Evolutionary conservation across 2,888 invertebrate species (phyloP), one percentile per base, ranked within the genome.

Genomic region (Aproaerema taeniolella): DNA sequence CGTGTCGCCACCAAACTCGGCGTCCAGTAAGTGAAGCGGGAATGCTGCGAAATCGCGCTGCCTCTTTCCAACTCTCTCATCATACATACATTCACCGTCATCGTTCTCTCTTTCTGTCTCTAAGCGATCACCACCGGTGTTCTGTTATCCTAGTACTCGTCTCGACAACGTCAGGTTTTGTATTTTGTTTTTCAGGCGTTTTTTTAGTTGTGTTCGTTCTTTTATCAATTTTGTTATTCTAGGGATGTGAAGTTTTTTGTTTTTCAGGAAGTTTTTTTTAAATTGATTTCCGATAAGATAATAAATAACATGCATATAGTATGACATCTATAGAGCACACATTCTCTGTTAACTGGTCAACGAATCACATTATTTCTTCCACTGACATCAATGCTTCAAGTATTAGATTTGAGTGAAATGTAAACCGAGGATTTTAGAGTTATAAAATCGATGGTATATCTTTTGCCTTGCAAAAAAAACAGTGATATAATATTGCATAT

Each of bases 1-100:
- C 92, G 95, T 88, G 95, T 95, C 85, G 95, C 95, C 83, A 95
- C 94, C 88, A 95, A 95, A 88, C 93, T 95, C 79, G 95, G 95
- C 91, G 95, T 96, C 89, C 95, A 95, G 95, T 95, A 95, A 95
- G 95, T 95, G 47, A 60, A 66, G 65, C 36, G 29, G 67, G 73
- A 71, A 73, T 69, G 71, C 54, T 60, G 51, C 50, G 60, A 55
- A 54, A 56, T 63, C 65, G 60, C 67, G 67, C 66, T 67, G 67
- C 64, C 71, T 72, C 64, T 73, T 63, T 72, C 65, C 66, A 59
- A 67, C 70, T 67, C 64, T 71, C 67, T 70, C 73, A 73, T 66
- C 56, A 59, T 55, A 50, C 64, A 61, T 61, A 64, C 67, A 70
- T 44, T 61, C 64, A 67, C 63, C 59, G 61, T 49, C 72, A 72